Evolutionary conservation across 2,888 invertebrate genomes (phyloP).

Genomic region (Ophion ellenae): DNA sequence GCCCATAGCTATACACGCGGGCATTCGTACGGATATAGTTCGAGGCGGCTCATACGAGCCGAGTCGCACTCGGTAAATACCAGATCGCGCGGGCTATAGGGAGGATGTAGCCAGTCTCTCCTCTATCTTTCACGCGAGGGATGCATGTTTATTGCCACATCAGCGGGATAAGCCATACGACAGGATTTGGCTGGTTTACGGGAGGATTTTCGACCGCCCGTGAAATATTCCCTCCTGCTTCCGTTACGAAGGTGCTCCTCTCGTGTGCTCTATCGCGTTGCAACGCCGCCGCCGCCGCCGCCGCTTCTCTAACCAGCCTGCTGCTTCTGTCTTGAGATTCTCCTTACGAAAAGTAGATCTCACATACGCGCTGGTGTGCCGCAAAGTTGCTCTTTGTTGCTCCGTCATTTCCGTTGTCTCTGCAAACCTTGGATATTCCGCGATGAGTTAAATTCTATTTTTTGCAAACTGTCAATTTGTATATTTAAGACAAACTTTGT

Average conservation of each 20-base stretch:
- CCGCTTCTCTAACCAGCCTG: too few species aligned
- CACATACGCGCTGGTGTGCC: too few species aligned
- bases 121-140: slow-evolving; percentile 70
- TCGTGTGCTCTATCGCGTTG: too few species aligned
- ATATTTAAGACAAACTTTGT: too few species aligned
- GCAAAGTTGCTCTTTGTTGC: too few species aligned
- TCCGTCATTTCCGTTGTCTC: too few species aligned
- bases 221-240: slow-evolving; percentile 70
- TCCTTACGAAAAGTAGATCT: slow-evolving; percentile 30
- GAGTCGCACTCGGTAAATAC: slow-evolving; percentile 56
- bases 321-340: slow-evolving; percentile 36
- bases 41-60: background rate
- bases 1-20: background rate
- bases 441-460: too few species aligned
- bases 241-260: too few species aligned
- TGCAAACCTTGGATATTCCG: too few species aligned
- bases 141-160: slow-evolving; percentile 81
- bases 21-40: slow-evolving; percentile 7
- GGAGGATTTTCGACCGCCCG: slow-evolving; percentile 72
- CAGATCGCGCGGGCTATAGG: background rate
- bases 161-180: slow-evolving; percentile 72
- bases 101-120: slow-evolving; percentile 44
- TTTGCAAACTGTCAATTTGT: too few species aligned
- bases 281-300: too few species aligned
- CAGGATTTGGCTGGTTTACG: slow-evolving; percentile 78